These are phyloP conservation scores for Blera fallax DNA, from an alignment of 2,888 invertebrate species.

Conservation along the genomic window DNA sequence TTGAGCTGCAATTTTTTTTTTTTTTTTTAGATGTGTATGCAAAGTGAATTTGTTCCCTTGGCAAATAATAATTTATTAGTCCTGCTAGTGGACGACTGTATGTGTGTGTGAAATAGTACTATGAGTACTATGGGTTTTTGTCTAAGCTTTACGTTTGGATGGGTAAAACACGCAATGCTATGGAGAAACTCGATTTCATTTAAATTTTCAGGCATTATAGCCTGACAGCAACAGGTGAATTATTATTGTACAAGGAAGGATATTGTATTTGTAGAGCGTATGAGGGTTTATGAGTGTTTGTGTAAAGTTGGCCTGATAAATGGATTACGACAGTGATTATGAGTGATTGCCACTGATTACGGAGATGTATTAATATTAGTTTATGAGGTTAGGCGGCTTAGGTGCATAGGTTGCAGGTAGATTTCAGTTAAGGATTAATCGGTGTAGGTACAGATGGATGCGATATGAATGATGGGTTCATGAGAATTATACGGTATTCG, in stretches of 20 bases:
- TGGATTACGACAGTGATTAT: conserved; percentile 52
- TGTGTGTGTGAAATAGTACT: neutral
- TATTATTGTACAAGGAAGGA: neutral
- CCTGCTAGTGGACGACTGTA: neutral
- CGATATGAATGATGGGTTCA: neutral
- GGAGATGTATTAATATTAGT: conserved; percentile 32
- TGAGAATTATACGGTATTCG: neutral
- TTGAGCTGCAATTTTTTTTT: neutral
- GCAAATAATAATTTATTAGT: conserved; percentile 22
- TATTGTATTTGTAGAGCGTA: conserved; percentile 3
- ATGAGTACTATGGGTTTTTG: neutral
- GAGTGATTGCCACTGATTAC: conserved; percentile 47
- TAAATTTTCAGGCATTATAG: conserved; percentile 13
- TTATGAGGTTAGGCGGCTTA: neutral
- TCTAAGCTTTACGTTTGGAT: neutral
- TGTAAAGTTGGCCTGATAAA: conserved; percentile 33
- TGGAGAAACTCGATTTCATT: neutral
- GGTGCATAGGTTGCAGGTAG: neutral
- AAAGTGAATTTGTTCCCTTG: neutral
- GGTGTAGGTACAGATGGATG: neutral
- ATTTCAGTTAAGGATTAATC: neutral
- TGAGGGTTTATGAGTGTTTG: neutral
- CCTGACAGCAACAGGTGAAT: neutral
- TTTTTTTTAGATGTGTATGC: too few relatives aligned
- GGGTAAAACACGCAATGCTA: neutral